Conservation (phyloP, 2,113 vertebrate species). For the Mellivora capensis region DNA sequence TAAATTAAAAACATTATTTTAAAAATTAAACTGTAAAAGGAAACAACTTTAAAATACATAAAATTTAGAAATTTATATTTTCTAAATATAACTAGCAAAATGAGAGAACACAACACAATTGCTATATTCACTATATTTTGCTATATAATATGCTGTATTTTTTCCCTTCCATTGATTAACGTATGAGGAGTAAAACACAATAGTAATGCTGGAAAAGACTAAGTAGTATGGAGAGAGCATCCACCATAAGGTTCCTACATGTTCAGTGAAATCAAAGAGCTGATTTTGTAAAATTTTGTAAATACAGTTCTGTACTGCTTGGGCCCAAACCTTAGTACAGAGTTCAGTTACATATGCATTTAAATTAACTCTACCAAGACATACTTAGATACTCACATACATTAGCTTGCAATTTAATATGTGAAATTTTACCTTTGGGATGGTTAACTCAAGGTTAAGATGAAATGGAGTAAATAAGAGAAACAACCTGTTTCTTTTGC, state of each 20-base stretch:
- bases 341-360: background rate
- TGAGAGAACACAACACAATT: background rate
- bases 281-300: background rate
- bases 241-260: background rate
- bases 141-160: background rate
- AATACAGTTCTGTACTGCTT: background rate
- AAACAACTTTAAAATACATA: background rate
- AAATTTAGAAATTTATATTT: slow-evolving; percentile 36
- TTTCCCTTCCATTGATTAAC: background rate
- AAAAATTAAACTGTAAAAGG: background rate
- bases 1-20: background rate
- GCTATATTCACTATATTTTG: background rate
- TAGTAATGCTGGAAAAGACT: background rate
- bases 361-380: background rate
- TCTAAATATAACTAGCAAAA: background rate
- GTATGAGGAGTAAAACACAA: background rate
- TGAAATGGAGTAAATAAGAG: background rate
- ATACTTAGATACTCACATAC: background rate
- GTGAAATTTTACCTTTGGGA: background rate
- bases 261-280: background rate
- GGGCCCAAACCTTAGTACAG: background rate
- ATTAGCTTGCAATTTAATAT: background rate
- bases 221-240: background rate
- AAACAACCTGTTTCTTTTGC: background rate
- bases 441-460: background rate